Evolutionary conservation across 2,113 vertebrate species (phyloP), one percentile per base, ranked within the genome.

Genomic region (Eleginops maclovinus): DNA sequence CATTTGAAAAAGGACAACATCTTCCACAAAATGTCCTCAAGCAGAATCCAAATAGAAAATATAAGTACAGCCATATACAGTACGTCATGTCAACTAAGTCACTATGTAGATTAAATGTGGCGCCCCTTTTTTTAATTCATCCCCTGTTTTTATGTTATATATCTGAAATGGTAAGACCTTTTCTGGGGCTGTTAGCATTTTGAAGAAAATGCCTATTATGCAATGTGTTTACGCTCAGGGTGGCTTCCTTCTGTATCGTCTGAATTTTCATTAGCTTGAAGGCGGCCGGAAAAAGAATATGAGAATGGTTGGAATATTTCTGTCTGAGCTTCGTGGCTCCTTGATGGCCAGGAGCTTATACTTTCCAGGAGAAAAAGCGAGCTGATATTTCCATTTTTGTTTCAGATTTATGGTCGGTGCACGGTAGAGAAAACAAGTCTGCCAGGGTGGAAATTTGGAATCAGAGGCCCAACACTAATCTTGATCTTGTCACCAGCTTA

Each of bases 111-210:
- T 72, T 40, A 75, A 72, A 62, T 70, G 31, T 28, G 67, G 40
- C 81, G 71, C 60, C 75, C 7, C 17, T 69, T 62, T 79, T 36
- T 21, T 19, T 17, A 58, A 62, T 84, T 53, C 55, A 67, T 79
- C 79, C 55, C 84, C 24, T 54, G 76, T 67, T 83, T 79, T 50
- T 75, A 64, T 79, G 83, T 66, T 68, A 77, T 89, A 82, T 88
- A 73, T 83, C 59, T 81, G 65, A 88, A 91, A 92, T 87, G 83
- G 40, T 81, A 88, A 90, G 90, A 92, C 91, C 90, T 94, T 92
- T 93, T 92, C 86, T 68, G 87, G 80, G 90, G 93, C 87, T 90
- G 87, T 92, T 93, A 92, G 88, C 91, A 92, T 93, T 93, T 90
- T 73, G 77, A 88, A 88, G 87, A 87, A 89, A 92, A 85, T 87